Evolutionary conservation across 2,888 invertebrate species (phyloP).

Genomic region (Anthophora plumipes): DNA sequence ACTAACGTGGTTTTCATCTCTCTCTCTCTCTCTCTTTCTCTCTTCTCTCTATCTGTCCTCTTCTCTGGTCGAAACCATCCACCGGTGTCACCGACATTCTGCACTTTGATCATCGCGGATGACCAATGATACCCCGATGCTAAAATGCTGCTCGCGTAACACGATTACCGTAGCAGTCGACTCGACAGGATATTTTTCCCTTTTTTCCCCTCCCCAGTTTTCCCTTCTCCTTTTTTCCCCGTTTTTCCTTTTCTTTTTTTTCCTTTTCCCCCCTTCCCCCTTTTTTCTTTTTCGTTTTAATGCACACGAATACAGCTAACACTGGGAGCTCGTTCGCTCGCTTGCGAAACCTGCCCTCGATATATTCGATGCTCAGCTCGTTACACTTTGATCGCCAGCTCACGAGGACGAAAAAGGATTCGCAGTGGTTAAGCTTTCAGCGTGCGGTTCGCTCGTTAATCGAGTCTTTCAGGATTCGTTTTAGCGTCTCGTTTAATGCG

Average conservation of each 20-base stretch:
- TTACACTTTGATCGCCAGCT: slow-evolving; percentile 43
- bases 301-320: slow-evolving; percentile 1
- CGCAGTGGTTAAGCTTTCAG: slow-evolving; percentile 42
- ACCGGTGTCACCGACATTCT: slow-evolving; percentile 62
- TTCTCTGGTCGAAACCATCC: slow-evolving; percentile 29
- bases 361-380: slow-evolving; percentile 41
- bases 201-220: slow-evolving; percentile 5
- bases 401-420: slow-evolving; percentile 31
- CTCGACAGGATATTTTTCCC: slow-evolving; percentile 12
- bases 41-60: slow-evolving; percentile 16
- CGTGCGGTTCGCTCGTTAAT: slow-evolving; percentile 49
- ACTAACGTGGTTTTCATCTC: slow-evolving; percentile 72
- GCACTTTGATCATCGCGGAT: slow-evolving; percentile 66
- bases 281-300: slow-evolving; percentile 13
- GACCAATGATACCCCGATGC: slow-evolving; percentile 61
- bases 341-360: slow-evolving; percentile 28
- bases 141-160: slow-evolving; percentile 57
- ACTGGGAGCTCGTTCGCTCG: neutral
- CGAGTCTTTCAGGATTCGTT: slow-evolving; percentile 40
- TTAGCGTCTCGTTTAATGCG: slow-evolving; percentile 31
- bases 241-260: neutral
- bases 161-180: slow-evolving; percentile 40
- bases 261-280: neutral
- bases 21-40: slow-evolving; percentile 40
- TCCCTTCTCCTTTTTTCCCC: neutral